Conservation (phyloP, 2,888 invertebrate genomes). For the Thera britannica region DNA sequence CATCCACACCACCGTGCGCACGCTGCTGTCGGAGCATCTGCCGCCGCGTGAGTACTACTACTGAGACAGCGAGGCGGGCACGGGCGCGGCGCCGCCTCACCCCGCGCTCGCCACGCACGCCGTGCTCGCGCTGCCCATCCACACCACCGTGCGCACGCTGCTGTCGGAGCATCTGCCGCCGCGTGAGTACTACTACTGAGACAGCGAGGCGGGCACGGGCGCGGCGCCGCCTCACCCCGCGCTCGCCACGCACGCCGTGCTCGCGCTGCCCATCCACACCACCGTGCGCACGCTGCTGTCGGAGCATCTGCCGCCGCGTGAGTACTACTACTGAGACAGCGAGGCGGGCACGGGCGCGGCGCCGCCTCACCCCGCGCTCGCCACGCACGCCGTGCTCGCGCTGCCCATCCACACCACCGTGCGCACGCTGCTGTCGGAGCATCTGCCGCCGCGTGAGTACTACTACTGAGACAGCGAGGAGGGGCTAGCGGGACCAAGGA, state of each 20-base stretch:
- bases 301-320: slow-evolving; percentile 76
- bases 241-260: slow-evolving; percentile 89
- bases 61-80: slow-evolving; percentile 2
- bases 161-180: slow-evolving; percentile 84
- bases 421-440: slow-evolving; percentile 88
- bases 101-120: slow-evolving; percentile 83
- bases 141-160: slow-evolving; percentile 90
- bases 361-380: too few species aligned
- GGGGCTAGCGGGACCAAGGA: too few species aligned
- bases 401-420: slow-evolving; percentile 91
- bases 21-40: slow-evolving; percentile 87
- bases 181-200: slow-evolving; percentile 47
- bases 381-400: slow-evolving; percentile 89
- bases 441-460: slow-evolving; percentile 64
- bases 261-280: slow-evolving; percentile 90
- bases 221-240: too few species aligned
- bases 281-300: slow-evolving; percentile 90
- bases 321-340: too few species aligned
- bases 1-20: slow-evolving; percentile 89
- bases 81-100: slow-evolving; percentile 86
- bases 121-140: slow-evolving; percentile 89
- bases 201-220: too few species aligned
- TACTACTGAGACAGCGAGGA: too few species aligned
- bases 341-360: too few species aligned
- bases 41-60: slow-evolving; percentile 59